Base-by-base conservation (phyloP, 2,888 invertebrate genomes). In the Brachylomia viminalis region DNA sequence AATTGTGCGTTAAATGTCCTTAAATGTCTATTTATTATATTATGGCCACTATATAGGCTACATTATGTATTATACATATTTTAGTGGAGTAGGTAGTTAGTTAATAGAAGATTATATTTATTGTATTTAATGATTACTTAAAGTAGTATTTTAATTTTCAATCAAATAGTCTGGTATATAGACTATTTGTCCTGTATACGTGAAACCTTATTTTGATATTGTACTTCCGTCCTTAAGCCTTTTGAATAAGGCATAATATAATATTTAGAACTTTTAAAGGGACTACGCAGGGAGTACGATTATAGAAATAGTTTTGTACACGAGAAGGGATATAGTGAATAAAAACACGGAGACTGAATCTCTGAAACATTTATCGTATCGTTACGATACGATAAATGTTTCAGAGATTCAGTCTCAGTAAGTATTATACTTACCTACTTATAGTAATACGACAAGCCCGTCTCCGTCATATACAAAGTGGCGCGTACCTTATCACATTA, bases 201-300 rank as follows among this genome's bases (percentile, higher is more conserved):
- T 73, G 11, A 5, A 71, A 70, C n/a, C 67, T 52, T 59, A 27
- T 20, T 54, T 47, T 79, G 2, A 47, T 38, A 59, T 33, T 52
- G 15, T 45, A 27, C 15, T 69, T 79, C 59, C 58, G 58, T 68
- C 58, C 79, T 56, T 58, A 30, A 27, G 0, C n/a, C 38, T 30
- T 76, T 33, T 45, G 1, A 27, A 33, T 17, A 27, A 11, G 27
- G 42, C 8, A 33, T 23, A 27, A 1, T 52, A 17, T 20, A n/a
- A 33, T 20, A 42, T 61, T 47, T 74, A 47, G 2, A 27, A 27
- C 1, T 33, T 49, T 66, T n/a, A 33, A 33, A 47, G 23, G 49
- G 10, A 27, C n/a, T 61, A 27, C 69, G 27, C n/a, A 23, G 10
- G 30, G 6, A 17, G 8, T 23, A 4, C 1, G 0, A 17, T 45